Evolutionary conservation across 2,888 invertebrate species (phyloP), one percentile per base, ranked within the genome.

Genomic region (Megamerina dolium): DNA sequence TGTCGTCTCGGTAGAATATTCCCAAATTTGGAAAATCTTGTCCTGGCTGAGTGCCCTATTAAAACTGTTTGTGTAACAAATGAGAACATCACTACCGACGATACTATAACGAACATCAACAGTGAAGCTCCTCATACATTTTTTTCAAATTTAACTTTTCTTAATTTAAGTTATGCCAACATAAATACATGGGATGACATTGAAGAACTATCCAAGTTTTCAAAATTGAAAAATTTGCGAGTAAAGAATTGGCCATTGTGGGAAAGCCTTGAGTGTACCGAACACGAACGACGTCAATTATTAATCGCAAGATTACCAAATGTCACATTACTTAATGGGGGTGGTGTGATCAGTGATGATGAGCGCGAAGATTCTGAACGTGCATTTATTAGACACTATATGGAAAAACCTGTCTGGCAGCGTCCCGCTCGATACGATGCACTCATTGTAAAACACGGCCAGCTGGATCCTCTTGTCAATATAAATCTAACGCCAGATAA

Each of bases 311-410:
- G 93, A 50, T 75, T 95, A 48, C 92, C 93, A 29, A 86, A 84
- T 66, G 83, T 94, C 34, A 78, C 81, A 52, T 86, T 86, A 40
- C 74, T 95, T 31, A 95, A 95, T 73, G 94, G 94, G 1, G 93
- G 94, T 43, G 88, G 87, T 14, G 79, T 79, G 12, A 89, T 95
- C 54, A 82, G 83, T 26, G 77, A 77, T 0, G 86, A 87, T 55
- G 95, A 95, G 67, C 77, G 93, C 45, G 92, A 93, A 69, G 87
- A 91, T 62, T 88, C 94, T 12, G 95, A 95, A 68, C 76, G 94
- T 47, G 89, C 92, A 51, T 95, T 94, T 71, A 89, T 95, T 57
- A 78, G 95, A 46, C 84, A 89, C 66, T 94, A 88, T 68, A 87
- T 90, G 86, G 87, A 91, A 64, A 84, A 85, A 59, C 85, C 88